Conservation (phyloP, 2,113 vertebrate species). For the Brachypodius melanocephalos region DNA sequence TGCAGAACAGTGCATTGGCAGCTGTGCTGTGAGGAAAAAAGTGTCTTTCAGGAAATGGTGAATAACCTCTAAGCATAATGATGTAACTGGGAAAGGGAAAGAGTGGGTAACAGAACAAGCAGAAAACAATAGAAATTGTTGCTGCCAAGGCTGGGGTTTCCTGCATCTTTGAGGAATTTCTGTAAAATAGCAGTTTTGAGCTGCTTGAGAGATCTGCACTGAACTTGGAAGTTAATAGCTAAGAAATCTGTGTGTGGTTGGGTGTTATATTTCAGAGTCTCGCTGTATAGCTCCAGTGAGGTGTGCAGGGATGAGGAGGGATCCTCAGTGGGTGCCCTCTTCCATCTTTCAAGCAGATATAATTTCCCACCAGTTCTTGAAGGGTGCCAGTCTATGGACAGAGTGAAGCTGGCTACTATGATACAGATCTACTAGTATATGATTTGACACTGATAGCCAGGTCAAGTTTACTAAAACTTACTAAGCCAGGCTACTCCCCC, state of each 20-base stretch:
- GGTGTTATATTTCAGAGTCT: neutral
- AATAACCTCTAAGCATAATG: slow-evolving; percentile 10
- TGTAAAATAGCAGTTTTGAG: neutral
- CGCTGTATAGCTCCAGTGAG: accelerated
- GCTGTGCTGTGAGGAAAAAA: neutral
- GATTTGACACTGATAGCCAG: neutral
- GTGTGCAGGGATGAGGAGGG: neutral
- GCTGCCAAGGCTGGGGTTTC: neutral
- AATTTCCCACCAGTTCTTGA: neutral
- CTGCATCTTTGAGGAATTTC: slow-evolving; percentile 9
- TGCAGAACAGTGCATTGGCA: neutral
- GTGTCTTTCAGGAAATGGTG: slow-evolving; percentile 19
- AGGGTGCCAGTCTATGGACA: neutral
- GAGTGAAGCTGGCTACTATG: neutral
- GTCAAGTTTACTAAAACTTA: neutral
- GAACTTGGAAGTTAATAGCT: neutral
- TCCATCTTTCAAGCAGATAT: neutral
- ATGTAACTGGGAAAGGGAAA: neutral
- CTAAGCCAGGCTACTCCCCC: neutral
- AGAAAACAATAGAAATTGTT: neutral
- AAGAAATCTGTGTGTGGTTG: neutral
- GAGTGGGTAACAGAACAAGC: neutral
- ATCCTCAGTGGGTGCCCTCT: neutral
- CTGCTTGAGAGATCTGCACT: neutral
- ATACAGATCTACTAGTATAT: neutral